Percentiles rank a stretch among this genome's conserved stretches.
Evolutionary conservation across 2,888 invertebrate species (phyloP).

Genomic region (Brassicogethes aeneus): DNA sequence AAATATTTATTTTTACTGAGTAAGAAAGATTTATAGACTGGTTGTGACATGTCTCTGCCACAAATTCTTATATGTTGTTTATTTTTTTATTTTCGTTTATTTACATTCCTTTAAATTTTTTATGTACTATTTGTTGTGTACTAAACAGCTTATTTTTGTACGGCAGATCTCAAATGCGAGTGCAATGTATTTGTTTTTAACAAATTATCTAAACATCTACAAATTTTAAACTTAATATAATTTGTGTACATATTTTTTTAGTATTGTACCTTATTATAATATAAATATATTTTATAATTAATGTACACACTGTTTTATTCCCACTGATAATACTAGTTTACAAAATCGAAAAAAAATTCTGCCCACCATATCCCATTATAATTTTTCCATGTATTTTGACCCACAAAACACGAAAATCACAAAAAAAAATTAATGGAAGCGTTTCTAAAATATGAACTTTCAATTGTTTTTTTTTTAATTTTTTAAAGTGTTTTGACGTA

Average conservation of each 20-base stretch:
- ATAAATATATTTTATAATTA: background rate
- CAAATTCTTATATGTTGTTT: background rate
- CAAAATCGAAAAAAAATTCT: no score
- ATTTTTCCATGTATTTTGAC: no score
- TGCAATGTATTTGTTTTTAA: no score
- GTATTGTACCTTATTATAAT: background rate
- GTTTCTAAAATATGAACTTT: no score
- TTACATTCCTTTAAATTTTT: background rate
- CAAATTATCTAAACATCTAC: background rate
- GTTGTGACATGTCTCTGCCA: slow-evolving; percentile 18
- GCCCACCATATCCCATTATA: no score
- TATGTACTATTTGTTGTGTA: background rate
- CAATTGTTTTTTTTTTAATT: no score
- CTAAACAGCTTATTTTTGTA: background rate
- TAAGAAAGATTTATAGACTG: slow-evolving; percentile 20
- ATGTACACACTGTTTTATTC: background rate
- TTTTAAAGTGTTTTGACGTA: no score
- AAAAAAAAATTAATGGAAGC: no score
- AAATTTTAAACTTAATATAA: background rate
- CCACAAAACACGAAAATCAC: no score
- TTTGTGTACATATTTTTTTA: slow-evolving; percentile 1
- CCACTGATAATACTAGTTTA: no score
- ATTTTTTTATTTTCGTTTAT: background rate
- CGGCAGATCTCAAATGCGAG: background rate
- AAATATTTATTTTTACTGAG: slow-evolving; percentile 2